Evolutionary conservation across 2,113 vertebrate genomes (phyloP).

Genomic region (Caranx ignobilis): DNA sequence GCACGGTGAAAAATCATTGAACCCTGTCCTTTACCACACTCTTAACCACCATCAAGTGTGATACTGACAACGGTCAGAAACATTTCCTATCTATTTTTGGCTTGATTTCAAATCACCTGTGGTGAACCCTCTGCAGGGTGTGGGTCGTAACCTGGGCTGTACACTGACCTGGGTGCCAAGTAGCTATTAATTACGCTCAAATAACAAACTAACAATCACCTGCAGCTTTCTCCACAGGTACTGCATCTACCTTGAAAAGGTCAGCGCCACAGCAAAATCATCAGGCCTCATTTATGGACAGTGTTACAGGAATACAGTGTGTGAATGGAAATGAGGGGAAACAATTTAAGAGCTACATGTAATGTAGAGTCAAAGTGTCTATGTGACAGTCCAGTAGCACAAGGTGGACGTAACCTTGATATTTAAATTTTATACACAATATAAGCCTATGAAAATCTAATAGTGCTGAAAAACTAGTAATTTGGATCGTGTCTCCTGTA

Average conservation of each 20-base stretch:
- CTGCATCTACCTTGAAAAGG: conserved; percentile 32
- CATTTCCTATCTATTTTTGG: not conserved
- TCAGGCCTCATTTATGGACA: not conserved
- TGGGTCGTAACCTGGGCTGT: not conserved
- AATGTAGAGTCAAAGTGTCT: not conserved
- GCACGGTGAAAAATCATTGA: not conserved
- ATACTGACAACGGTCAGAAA: not conserved
- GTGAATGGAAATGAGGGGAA: not conserved
- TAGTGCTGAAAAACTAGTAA: no score
- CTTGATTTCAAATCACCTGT: conserved; percentile 5
- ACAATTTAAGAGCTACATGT: no score
- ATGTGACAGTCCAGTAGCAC: not conserved
- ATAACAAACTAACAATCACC: conserved; percentile 20
- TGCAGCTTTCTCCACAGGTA: conserved; percentile 28
- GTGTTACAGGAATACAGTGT: not conserved
- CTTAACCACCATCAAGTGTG: not conserved
- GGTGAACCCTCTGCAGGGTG: conserved; percentile 2
- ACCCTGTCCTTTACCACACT: not conserved
- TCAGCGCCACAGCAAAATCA: conserved; percentile 12
- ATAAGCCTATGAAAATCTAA: no score
- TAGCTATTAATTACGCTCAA: conserved; percentile 30
- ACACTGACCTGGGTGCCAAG: not conserved
- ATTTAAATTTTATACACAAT: no score
- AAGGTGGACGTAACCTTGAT: not conserved
- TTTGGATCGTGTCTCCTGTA: no score